Evolutionary conservation across 2,888 invertebrate species (phyloP).

Genomic region (Andrena minutula): DNA sequence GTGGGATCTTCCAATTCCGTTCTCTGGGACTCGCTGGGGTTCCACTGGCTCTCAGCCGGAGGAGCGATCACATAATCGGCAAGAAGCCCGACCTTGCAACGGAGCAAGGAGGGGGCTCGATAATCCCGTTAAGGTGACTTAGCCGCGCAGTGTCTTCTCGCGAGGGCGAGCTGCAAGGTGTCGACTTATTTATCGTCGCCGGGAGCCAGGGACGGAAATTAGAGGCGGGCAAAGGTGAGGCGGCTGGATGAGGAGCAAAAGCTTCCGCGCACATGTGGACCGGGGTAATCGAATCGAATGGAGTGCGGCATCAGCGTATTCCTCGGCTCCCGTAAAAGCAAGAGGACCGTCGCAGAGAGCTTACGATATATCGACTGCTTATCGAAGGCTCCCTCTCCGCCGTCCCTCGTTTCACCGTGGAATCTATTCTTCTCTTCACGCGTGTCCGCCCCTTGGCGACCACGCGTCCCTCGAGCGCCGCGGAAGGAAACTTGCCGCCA

Average conservation of each 20-base stretch:
- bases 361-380: slow-evolving; percentile 77
- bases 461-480: slow-evolving; percentile 51
- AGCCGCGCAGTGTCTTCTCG: slow-evolving; percentile 58
- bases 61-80: slow-evolving; percentile 44
- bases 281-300: slow-evolving; percentile 73
- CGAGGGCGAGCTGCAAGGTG: slow-evolving; percentile 24
- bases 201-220: slow-evolving; percentile 5
- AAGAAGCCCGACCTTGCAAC: slow-evolving; percentile 51
- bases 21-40: too few species aligned
- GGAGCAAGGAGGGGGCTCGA: slow-evolving; percentile 38
- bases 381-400: slow-evolving; percentile 71
- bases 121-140: slow-evolving; percentile 62
- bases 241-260: slow-evolving; percentile 63
- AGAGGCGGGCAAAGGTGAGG: slow-evolving; percentile 2
- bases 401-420: slow-evolving; percentile 20
- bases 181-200: slow-evolving; percentile 51
- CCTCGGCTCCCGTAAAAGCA: slow-evolving; percentile 59
- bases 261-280: slow-evolving; percentile 39
- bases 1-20: too few species aligned
- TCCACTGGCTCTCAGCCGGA: background rate
- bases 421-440: slow-evolving; percentile 62
- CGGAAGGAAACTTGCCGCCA: slow-evolving; percentile 34
- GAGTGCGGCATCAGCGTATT: slow-evolving; percentile 78
- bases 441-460: slow-evolving; percentile 42
- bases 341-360: slow-evolving; percentile 60